These are phyloP conservation scores for Zoanthus solanderi DNA, from an alignment of 92 coral and sea anemone genomes.

Conservation along the genomic window DNA sequence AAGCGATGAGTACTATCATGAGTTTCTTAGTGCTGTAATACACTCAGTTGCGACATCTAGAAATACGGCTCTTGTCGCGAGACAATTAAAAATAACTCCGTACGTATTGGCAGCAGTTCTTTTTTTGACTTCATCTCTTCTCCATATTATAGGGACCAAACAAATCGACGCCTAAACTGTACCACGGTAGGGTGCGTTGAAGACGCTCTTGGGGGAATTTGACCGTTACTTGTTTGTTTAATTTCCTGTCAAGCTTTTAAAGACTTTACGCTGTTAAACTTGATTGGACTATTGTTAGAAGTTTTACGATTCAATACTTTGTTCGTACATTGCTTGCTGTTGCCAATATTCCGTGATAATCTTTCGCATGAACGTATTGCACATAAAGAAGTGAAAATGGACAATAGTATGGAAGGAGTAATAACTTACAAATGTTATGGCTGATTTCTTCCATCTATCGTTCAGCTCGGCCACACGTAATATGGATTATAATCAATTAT, in stretches of 20 bases:
- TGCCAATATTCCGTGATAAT: too few species aligned
- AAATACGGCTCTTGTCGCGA: background rate
- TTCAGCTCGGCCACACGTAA: too few species aligned
- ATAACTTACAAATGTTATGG: too few species aligned
- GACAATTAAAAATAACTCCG: background rate
- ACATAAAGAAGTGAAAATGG: too few species aligned
- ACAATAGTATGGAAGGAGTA: too few species aligned
- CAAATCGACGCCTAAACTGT: background rate
- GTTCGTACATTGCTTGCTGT: too few species aligned
- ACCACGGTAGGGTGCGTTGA: background rate
- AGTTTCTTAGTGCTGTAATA: conserved; percentile 53
- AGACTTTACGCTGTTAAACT: background rate
- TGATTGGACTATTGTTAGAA: too few species aligned
- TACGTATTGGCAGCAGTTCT: background rate
- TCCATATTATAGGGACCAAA: too few species aligned
- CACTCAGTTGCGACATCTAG: background rate
- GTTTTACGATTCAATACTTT: too few species aligned
- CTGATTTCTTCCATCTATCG: too few species aligned
- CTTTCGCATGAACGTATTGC: too few species aligned
- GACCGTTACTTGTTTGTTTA: background rate
- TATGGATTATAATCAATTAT: too few species aligned
- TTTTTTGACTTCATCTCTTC: background rate
- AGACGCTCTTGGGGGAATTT: background rate
- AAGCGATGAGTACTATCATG: conserved; percentile 53
- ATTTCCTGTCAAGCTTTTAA: background rate